Conservation (phyloP, 35 echinoderm and acorn worm species). For the Lytechinus pictus region DNA sequence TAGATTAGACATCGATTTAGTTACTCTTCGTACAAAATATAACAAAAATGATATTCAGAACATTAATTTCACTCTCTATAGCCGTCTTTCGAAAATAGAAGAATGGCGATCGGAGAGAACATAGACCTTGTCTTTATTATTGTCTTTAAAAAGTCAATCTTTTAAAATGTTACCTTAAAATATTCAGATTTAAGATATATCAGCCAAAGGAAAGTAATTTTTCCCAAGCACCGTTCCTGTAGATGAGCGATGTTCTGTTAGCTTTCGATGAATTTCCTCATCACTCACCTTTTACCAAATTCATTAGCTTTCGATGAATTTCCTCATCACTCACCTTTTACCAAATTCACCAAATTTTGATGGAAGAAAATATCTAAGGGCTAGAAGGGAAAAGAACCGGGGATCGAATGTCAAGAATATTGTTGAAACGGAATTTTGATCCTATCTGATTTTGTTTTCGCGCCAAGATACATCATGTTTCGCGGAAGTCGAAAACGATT, state of each 20-base stretch:
- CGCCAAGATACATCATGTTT: background rate
- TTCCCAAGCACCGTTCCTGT: background rate
- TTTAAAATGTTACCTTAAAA: too few relatives aligned
- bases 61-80: too few relatives aligned
- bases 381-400: background rate
- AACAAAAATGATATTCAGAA: too few relatives aligned
- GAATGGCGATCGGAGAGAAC: too few relatives aligned
- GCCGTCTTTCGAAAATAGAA: too few relatives aligned
- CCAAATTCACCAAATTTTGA: background rate
- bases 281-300: background rate
- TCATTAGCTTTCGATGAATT: background rate
- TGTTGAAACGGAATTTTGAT: background rate
- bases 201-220: background rate
- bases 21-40: too few relatives aligned
- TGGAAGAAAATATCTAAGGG: background rate
- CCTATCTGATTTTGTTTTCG: constrained; percentile 5
- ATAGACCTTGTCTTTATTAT: too few relatives aligned
- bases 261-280: background rate
- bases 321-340: background rate
- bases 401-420: background rate
- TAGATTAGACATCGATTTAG: too few relatives aligned
- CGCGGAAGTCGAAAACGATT: background rate
- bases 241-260: background rate
- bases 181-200: too few relatives aligned
- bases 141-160: too few relatives aligned